These are phyloP conservation scores for Psilopsiagon aymara DNA, from an alignment of 2,113 vertebrate genomes.

Conservation along the genomic window DNA sequence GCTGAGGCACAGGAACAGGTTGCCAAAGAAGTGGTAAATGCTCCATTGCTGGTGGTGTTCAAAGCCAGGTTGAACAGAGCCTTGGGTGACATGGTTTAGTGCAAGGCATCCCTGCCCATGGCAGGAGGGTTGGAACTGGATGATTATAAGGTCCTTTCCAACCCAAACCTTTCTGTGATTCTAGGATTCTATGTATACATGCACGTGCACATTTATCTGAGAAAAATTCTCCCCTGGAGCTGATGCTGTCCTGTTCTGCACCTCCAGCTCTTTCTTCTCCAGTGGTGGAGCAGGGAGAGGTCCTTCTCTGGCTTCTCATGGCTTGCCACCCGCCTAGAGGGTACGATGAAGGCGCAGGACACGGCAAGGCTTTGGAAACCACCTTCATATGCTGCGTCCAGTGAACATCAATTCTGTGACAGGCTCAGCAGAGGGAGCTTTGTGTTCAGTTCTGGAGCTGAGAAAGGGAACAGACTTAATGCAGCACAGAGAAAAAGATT, in stretches of 20 bases:
- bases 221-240: not conserved
- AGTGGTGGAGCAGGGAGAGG: fast-evolving
- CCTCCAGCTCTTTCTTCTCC: not conserved
- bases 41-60: too few relatives aligned
- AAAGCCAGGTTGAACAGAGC: not conserved
- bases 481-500: not conserved
- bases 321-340: not conserved
- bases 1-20: not conserved
- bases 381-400: fast-evolving
- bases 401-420: not conserved
- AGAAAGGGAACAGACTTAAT: not conserved
- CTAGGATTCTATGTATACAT: not conserved
- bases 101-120: not conserved
- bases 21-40: not conserved
- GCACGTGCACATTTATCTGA: fast-evolving
- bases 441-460: not conserved
- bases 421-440: conserved; percentile 47
- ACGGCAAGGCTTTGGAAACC: not conserved
- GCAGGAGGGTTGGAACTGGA: not conserved
- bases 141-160: not conserved
- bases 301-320: not conserved
- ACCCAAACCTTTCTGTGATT: not conserved
- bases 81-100: not conserved
- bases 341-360: not conserved
- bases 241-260: not conserved